A percentile compares a stretch with the other conserved stretches of the same genome.
phyloP scores from a whole-genome alignment of 2,888 invertebrate genomes.

The Drosophila melanosoma region DNA sequence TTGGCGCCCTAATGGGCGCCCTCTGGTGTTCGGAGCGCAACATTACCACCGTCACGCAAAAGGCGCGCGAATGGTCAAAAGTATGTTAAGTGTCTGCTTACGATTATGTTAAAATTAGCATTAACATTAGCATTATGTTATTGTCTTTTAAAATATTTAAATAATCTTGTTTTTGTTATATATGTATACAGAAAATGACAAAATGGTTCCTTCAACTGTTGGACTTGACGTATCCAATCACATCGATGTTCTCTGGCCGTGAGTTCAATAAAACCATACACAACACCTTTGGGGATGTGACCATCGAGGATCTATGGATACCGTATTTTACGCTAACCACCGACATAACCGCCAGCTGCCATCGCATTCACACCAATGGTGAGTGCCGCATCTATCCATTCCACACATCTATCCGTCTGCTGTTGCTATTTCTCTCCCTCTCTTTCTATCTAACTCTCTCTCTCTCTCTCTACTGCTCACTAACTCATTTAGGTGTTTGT shows the following conservation, averaged over 20 bases:
- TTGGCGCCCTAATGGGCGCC: conserved; percentile 99
- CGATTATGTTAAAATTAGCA: not conserved
- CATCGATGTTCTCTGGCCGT: conserved; percentile 99
- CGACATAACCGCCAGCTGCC: conserved; percentile 97
- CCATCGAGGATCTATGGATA: conserved; percentile 98
- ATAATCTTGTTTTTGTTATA: not conserved
- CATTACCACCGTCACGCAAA: conserved; percentile 95
- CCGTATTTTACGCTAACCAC: conserved; percentile 99
- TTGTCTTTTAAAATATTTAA: not conserved
- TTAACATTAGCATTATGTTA: not conserved
- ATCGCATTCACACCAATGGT: conserved; percentile 98
- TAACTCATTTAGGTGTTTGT: conserved; percentile 31
- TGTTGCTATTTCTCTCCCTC: conserved; percentile 1
- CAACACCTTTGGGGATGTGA: conserved; percentile 96
- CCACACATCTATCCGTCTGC: conserved; percentile 2
- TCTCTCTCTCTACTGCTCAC: conserved; percentile 3
- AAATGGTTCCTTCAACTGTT: conserved; percentile 97
- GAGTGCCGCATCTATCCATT: conserved; percentile 83
- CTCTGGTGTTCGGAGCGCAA: conserved; percentile 98
- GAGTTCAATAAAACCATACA: conserved; percentile 97
- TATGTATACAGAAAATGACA: conserved; percentile 93
- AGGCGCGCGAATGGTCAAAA: conserved; percentile 97
- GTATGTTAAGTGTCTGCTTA: conserved; percentile 86
- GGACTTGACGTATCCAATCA: conserved; percentile 98
- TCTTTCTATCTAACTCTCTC: not conserved